Conservation (phyloP, 2,113 vertebrate species). For the Sorex fumeus region DNA sequence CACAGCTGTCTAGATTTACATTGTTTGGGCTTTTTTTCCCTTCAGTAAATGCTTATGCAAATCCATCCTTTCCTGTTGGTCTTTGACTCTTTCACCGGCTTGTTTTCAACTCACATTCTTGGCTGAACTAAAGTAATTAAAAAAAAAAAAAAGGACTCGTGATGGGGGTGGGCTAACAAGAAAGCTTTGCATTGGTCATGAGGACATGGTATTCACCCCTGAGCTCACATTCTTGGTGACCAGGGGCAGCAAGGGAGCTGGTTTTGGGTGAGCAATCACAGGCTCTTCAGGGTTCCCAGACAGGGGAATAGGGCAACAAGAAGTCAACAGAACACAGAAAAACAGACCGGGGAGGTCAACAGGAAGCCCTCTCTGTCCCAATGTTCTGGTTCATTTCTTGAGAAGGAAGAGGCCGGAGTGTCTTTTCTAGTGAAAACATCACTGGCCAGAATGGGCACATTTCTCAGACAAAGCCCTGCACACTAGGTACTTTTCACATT, state of each 20-base stretch:
- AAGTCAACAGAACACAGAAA: not conserved
- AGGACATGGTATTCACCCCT: conserved; percentile 47
- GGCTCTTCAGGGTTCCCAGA: conserved; percentile 24
- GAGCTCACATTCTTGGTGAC: conserved; percentile 19
- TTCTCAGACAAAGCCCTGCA: not conserved
- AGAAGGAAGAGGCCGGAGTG: not conserved
- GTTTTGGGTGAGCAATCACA: not conserved
- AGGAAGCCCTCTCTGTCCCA: not conserved
- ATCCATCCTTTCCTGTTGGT: conserved; percentile 75
- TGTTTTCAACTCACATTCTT: conserved; percentile 55
- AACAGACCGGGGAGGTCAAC: not conserved
- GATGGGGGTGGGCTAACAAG: too few species aligned
- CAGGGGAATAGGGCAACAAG: not conserved
- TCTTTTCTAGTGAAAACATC: not conserved
- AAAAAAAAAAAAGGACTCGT: conserved; percentile 27
- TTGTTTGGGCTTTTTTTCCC: conserved; percentile 44
- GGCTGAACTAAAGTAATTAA: conserved; percentile 31
- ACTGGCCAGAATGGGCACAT: not conserved
- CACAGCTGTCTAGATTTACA: conserved; percentile 80
- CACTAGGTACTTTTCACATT: not conserved
- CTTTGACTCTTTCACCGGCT: not conserved
- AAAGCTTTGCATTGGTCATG: conserved; percentile 20
- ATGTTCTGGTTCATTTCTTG: not conserved
- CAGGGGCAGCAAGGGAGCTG: not conserved
- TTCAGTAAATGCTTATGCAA: conserved; percentile 62